Evolutionary conservation across 2,888 invertebrate species (phyloP).

Genomic region (Lithophane ornitopus): DNA sequence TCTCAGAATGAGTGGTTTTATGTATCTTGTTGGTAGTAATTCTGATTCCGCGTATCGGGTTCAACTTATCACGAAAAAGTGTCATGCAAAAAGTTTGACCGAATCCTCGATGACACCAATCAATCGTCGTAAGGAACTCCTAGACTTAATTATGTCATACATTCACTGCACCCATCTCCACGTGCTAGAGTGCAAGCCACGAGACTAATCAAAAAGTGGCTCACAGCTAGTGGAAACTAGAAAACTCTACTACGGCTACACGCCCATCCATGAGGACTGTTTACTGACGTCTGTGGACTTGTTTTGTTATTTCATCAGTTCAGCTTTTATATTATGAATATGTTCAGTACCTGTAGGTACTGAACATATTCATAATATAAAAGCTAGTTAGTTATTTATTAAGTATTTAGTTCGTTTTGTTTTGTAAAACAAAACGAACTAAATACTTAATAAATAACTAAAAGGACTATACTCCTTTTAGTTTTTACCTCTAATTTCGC

Average conservation of each 20-base stretch:
- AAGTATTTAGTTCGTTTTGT: too few species aligned
- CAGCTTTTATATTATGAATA: too few species aligned
- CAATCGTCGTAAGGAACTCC: not conserved
- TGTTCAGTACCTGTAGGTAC: too few species aligned
- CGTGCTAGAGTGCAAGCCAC: conserved; percentile 20
- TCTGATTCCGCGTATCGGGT: too few species aligned
- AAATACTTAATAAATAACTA: too few species aligned
- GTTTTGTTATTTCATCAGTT: not conserved
- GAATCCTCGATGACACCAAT: not conserved
- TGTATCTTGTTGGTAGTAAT: not conserved
- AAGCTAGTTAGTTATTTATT: too few species aligned
- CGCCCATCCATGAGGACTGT: conserved; percentile 30
- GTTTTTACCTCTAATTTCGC: too few species aligned
- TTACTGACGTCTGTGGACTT: not conserved
- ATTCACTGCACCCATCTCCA: conserved; percentile 1
- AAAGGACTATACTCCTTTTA: too few species aligned
- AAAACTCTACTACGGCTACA: conserved; percentile 13
- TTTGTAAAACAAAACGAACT: too few species aligned
- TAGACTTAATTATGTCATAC: not conserved
- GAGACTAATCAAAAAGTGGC: conserved; percentile 19
- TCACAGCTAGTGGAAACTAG: conserved; percentile 44
- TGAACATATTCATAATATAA: too few species aligned
- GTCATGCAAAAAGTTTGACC: not conserved
- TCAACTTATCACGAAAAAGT: not conserved
- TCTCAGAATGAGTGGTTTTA: too few species aligned